Conservation (phyloP, 1,140 invertebrate genomes). For the Oryctes rhinoceros region DNA sequence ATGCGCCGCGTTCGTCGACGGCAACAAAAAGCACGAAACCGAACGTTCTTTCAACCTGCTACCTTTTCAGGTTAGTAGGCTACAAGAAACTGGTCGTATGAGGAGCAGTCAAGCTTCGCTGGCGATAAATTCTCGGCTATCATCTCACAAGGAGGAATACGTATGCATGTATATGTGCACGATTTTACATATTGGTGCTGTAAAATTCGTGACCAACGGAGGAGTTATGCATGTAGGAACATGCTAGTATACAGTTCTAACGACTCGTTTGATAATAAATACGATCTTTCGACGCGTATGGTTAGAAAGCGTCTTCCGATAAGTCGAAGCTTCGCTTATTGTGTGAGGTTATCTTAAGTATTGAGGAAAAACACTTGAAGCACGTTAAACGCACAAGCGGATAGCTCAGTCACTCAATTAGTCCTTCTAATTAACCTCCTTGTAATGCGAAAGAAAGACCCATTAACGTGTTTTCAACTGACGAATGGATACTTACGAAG, state of each 20-base stretch:
- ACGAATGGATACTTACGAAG: too few species aligned
- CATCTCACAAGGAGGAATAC: background rate
- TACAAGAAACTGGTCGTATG: background rate
- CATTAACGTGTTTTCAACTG: background rate
- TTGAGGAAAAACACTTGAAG: background rate
- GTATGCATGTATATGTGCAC: background rate
- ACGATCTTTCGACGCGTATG: background rate
- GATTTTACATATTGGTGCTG: background rate
- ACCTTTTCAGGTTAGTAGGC: conserved; percentile 17
- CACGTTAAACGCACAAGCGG: background rate
- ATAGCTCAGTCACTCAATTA: background rate
- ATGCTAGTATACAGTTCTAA: background rate
- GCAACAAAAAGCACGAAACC: background rate
- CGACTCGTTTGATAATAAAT: background rate
- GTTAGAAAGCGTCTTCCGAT: background rate
- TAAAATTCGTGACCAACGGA: background rate
- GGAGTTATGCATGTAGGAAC: background rate
- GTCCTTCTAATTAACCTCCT: background rate
- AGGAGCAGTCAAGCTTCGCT: background rate
- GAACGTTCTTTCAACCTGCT: conserved; percentile 14
- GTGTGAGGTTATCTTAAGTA: background rate
- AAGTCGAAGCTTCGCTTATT: background rate
- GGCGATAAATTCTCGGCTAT: background rate
- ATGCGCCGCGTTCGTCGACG: background rate
- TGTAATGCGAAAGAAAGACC: background rate